Evolutionary conservation across 2,797 vertebrate genomes (phyloP).

Genomic region (Pantherophis vulpinus): DNA sequence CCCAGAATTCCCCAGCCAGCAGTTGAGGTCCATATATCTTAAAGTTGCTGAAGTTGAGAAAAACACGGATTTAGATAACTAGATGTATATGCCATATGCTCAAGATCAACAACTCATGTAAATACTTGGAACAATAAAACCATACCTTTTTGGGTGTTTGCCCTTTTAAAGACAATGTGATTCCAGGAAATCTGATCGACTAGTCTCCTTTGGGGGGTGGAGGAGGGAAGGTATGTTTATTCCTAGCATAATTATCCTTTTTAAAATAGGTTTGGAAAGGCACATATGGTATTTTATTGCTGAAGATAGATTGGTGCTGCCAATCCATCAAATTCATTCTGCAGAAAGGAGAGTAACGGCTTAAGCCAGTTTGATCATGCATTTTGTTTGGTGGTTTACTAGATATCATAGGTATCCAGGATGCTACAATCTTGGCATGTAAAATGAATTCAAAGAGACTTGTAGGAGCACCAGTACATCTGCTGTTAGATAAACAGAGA

Average conservation of each 20-base stretch:
- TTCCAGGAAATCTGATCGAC: not conserved
- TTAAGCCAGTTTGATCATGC: constrained; percentile 14
- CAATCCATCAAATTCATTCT: constrained; percentile 35
- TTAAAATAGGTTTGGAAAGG: constrained; percentile 10
- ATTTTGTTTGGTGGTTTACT: not conserved
- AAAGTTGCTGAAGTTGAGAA: not conserved
- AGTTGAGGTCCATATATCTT: not conserved
- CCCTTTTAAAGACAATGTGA: constrained; percentile 28
- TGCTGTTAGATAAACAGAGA: too few relatives aligned
- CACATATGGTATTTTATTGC: not conserved
- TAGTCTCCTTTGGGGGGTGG: not conserved
- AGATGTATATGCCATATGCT: not conserved
- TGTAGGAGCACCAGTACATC: not conserved
- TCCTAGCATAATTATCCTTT: constrained; percentile 12
- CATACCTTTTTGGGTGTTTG: constrained; percentile 41
- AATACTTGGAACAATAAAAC: constrained; percentile 49
- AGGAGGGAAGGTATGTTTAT: not conserved
- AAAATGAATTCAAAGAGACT: not conserved
- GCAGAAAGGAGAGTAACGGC: constrained; percentile 35
- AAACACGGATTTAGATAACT: not conserved
- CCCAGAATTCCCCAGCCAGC: not conserved
- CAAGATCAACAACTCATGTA: constrained; percentile 53
- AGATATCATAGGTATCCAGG: not conserved
- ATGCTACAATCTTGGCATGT: not conserved
- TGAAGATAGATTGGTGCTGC: not conserved